Base-by-base conservation (phyloP, 2,888 invertebrate species). In the Molorchus minor region DNA sequence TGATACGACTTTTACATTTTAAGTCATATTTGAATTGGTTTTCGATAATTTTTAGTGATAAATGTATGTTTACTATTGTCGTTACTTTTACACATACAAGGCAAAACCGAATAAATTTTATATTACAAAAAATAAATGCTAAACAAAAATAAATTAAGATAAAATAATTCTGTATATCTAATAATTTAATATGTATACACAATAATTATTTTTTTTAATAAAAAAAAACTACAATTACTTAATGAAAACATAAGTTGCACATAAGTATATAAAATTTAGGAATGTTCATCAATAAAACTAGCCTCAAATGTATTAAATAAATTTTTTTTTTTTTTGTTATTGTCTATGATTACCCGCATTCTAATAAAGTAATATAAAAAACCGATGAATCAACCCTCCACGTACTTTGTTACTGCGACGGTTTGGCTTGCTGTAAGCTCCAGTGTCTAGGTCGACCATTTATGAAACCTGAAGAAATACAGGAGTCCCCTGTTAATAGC, bases 51-150 rank as follows among this genome's bases (percentile, higher is more conserved):
- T 64, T 55, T 60, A 57, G 53, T 67, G 58, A 62, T 65, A 64
- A 68, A n/a, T 58, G 61, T 46, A 63, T 58, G 46, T n/a, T 61
- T 69, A 40, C 72, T 72, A 72, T 73, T 71, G 72, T 73, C 72
- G 64, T 67, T 69, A 66, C 65, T 68, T 64, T 58, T 56, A 44
- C 58, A 54, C 21, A 46, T 45, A 54, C 49, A 54, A 61, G 61
- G 57, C 56, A 45, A 57, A 59, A 53, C 36, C 41, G 47, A 35
- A 33, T 16, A 51, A 56, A 35, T 41, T 41, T 53, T 30, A 54
- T 47, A 56, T 29, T 36, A 20, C 36, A 40, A 38, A 13, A 35
- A 21, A 56, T 38, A 4, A 16, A 30, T 17, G 40, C 36, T 41
- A 41, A 21, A 41, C 41, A 29, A 29, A 46, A 35, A 35, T 35